Conservation (phyloP, 2,797 vertebrate species). For the Acipenser ruthenus region DNA sequence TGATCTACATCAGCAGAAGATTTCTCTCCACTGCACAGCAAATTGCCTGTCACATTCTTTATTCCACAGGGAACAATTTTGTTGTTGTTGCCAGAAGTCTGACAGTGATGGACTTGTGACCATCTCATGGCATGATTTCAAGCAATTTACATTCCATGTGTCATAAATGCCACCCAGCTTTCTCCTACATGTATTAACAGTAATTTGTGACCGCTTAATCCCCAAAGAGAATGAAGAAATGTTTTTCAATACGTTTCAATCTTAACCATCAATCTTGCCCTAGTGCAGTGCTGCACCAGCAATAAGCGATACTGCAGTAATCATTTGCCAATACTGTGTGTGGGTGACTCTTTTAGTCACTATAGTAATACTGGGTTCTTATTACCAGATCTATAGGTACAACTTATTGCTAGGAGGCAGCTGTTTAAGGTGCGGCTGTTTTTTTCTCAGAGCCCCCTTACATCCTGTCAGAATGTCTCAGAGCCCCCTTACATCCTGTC, state of each 20-base stretch:
- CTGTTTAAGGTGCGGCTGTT: no score
- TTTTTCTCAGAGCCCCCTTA: no score
- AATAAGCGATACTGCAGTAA: no score
- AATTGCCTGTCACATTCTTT: neutral
- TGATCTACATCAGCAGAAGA: neutral
- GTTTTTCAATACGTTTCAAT: neutral
- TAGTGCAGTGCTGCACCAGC: no score
- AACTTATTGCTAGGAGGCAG: no score
- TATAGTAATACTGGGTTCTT: no score
- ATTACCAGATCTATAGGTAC: no score
- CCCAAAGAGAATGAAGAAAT: neutral
- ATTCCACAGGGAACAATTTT: neutral
- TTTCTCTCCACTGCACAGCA: conserved; percentile 3
- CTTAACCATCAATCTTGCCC: neutral
- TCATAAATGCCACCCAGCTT: neutral
- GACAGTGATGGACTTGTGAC: conserved; percentile 2
- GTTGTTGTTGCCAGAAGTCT: neutral
- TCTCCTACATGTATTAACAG: neutral
- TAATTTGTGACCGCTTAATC: neutral
- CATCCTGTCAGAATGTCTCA: no score
- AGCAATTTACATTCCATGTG: conserved; percentile 4
- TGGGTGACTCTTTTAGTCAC: no score
- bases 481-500: no score
- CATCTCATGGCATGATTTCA: neutral
- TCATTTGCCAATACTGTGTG: no score